Evolutionary conservation across 2,797 vertebrate species (phyloP), one percentile per base, ranked within the genome.

Genomic region (Gobio occitaniae): DNA sequence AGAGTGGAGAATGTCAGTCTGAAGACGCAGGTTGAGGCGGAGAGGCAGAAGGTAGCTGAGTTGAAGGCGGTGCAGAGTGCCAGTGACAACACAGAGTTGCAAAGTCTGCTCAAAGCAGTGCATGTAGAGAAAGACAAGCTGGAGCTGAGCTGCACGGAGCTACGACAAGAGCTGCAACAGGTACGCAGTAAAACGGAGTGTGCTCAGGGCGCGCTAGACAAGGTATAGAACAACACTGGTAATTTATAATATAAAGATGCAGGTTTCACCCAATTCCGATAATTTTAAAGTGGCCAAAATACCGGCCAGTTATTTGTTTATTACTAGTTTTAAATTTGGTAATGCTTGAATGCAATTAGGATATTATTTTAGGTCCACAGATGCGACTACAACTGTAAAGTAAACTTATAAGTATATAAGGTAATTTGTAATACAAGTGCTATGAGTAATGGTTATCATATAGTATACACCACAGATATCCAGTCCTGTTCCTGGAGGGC

Each of bases 121-220:
- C 96, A 94, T 4, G 85, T 94, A 6, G 98, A 99, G 86, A 97
- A 96, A 89, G 97, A 98, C 87, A 93, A 94, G 79, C 91, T 98
- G 87, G 96, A 98, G 83, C 87, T 93, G 54, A 93, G 94, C 85
- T 96, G 97, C 89, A 93, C 94, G 0, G 97, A 97, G 90, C 95
- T 97, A 88, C 96, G 89, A 87, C 96, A 97, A 90, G 96, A 97
- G 87, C 92, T 98, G 71, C 92, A 96, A 56, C 96, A 97, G 89
- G 95, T 96, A 5, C 95, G 94, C 38, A 93, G 94, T 16, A 97
- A 98, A 84, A 90, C 93, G 3, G 96, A 97, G 88, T 94, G 93
- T 0, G 29, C 94, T 61, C 96, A 92, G 81, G 89, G 93, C 3
- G 85, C 95, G 4, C 90, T 97, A 6, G 92, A 94, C 78, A 98